Evolutionary conservation across 2,888 invertebrate genomes (phyloP), one percentile per base, ranked within the genome.

Genomic region (Neuroscelio doddi): DNA sequence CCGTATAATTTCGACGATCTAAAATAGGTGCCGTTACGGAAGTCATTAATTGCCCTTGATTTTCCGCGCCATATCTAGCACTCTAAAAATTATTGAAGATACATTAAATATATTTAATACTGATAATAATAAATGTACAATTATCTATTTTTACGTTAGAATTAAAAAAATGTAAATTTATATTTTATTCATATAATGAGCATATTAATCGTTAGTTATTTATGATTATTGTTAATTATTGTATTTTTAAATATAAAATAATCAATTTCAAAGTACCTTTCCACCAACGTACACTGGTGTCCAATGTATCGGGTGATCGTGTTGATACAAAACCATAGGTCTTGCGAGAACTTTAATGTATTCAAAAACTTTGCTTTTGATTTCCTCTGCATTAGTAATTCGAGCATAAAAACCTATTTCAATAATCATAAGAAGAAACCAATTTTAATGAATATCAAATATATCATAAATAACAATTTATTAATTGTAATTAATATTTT

Each of bases 21-120:
- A 97, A 95, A 74, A 98, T 96, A 29, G 98, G 97, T 70, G 95
- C 93, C 49, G 96, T 93, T 66, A 97, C 95, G 49, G 97, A 95
- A 51, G 95, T 95, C 90, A 97, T 95, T 67, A 97, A 87, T 73
- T 95, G 93, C 24, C 93, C 91, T 80, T 91, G 90, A 63, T 90
- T 89, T 70, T 91, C 89, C 72, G 89, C 88, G 29, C 89, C 88
- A 52, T 90, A 87, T 81, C 88, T 90, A 80, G 89, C 90, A 72
- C 90, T 90, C 92, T 92, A 85, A 81, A 85, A 84, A 63, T 36
- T 36, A 27, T 34, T 34, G 21, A 21, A 5, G 9, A 26, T 26
- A 10, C 3, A 26, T 27, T 3, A 42, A 42, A n/a, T n/a, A n/a
- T n/a, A n/a, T n/a, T n/a, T n/a, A n/a, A n/a, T n/a, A n/a, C n/a